Evolutionary conservation across 2,113 vertebrate species (phyloP).

Genomic region (Cynocephalus volans): DNA sequence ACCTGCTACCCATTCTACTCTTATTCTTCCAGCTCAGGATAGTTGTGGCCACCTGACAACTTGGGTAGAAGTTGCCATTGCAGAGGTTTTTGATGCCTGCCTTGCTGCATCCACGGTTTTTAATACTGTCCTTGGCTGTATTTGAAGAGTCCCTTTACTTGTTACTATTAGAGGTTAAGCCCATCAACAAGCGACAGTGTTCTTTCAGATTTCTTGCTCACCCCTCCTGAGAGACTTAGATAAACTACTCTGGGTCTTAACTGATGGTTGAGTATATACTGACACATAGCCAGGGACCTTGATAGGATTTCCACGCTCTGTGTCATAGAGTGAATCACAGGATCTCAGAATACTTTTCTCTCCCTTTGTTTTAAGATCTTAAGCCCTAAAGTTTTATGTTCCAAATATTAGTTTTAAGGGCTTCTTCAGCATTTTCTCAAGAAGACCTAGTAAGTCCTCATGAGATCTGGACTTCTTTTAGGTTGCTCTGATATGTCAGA

Average conservation of each 20-base stretch:
- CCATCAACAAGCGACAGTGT: not conserved
- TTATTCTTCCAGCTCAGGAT: not conserved
- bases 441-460: not conserved
- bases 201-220: not conserved
- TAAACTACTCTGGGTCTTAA: not conserved
- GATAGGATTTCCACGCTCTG: not conserved
- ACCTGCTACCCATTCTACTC: not conserved
- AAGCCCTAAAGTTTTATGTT: not conserved
- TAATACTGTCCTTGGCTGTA: not conserved
- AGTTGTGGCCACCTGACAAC: too few relatives aligned
- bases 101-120: not conserved
- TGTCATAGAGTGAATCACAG: not conserved
- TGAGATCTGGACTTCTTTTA: not conserved
- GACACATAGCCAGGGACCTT: not conserved
- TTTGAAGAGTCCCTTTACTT: not conserved
- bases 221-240: not conserved
- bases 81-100: rapidly evolving
- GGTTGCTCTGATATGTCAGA: not conserved
- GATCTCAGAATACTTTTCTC: not conserved
- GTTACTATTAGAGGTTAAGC: not conserved
- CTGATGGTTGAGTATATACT: not conserved
- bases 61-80: not conserved
- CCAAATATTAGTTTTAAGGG: not conserved
- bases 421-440: not conserved
- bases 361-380: not conserved